Evolutionary conservation across 2,113 vertebrate species (phyloP).

Genomic region (Xenopus borealis): DNA sequence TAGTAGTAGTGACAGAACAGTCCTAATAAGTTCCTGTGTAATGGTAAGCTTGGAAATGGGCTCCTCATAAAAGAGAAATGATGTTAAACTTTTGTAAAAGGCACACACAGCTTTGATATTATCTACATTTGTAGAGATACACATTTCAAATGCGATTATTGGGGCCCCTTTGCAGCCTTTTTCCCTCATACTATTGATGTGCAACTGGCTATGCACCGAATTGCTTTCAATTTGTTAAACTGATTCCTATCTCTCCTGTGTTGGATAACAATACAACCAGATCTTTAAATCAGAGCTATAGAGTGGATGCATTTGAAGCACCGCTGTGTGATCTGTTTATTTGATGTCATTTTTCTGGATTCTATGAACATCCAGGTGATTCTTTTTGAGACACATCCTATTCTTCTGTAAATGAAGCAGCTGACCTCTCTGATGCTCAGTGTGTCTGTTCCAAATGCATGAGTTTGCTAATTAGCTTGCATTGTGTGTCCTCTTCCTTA

Average conservation of each 20-base stretch:
- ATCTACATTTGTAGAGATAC: too few relatives aligned
- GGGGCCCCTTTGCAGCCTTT: too few relatives aligned
- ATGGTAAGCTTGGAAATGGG: too few relatives aligned
- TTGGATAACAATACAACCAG: slow-evolving; percentile 30
- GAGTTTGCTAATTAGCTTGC: slow-evolving; percentile 20
- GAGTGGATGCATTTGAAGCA: slow-evolving; percentile 18
- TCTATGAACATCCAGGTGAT: slow-evolving; percentile 27
- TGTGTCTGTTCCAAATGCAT: slow-evolving; percentile 18
- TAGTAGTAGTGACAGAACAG: too few relatives aligned
- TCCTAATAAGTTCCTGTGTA: too few relatives aligned
- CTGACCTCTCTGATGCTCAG: not conserved
- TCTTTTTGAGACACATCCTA: slow-evolving; percentile 1
- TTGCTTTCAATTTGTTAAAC: slow-evolving; percentile 31
- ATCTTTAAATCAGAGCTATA: slow-evolving; percentile 23
- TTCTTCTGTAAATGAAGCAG: slow-evolving; percentile 21
- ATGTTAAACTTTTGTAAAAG: too few relatives aligned
- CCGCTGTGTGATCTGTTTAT: slow-evolving; percentile 12
- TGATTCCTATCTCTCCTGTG: slow-evolving; percentile 31
- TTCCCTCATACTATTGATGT: slow-evolving; percentile 4
- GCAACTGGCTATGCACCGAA: slow-evolving; percentile 10
- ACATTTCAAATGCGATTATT: too few relatives aligned
- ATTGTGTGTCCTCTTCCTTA: slow-evolving; percentile 24
- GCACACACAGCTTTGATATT: too few relatives aligned
- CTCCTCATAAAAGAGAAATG: too few relatives aligned
- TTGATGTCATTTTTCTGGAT: slow-evolving; percentile 5